These are phyloP conservation scores for Chaetura pelagica DNA, from an alignment of 2,113 vertebrate genomes.

Conservation along the genomic window DNA sequence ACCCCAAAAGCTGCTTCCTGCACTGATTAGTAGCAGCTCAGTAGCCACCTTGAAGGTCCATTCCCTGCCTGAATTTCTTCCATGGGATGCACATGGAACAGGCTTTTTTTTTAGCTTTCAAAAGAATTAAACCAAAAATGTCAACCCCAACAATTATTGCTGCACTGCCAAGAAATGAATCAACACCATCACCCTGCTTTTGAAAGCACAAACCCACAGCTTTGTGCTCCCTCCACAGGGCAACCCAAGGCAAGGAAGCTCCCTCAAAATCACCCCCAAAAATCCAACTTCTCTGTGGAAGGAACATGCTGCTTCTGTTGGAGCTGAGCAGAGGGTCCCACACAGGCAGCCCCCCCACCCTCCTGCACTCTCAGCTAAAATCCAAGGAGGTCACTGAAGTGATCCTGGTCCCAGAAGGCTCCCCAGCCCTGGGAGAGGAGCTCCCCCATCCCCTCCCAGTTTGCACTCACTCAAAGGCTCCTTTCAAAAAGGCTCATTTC, in stretches of 20 bases:
- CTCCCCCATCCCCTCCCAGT: rapidly evolving
- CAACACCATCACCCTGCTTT: too few species aligned
- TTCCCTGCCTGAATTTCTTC: neutral
- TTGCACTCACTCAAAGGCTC: neutral
- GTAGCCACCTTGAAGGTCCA: neutral
- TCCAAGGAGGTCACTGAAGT: neutral
- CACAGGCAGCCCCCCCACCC: neutral
- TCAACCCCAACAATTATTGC: too few species aligned
- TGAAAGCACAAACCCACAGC: neutral
- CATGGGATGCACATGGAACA: neutral
- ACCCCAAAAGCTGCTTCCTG: neutral
- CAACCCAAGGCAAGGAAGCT: neutral
- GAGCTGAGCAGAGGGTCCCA: neutral
- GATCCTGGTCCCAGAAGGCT: neutral
- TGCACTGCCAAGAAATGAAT: neutral
- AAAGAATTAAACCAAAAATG: neutral
- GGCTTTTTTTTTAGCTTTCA: neutral
- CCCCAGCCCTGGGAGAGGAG: neutral
- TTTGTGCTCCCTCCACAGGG: neutral
- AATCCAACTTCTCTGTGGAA: neutral
- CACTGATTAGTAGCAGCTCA: neutral
- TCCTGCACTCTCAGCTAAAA: neutral
- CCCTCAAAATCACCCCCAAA: neutral
- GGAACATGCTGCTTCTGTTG: neutral
- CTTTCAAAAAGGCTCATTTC: neutral